Percentiles rank a stretch among this genome's conserved stretches.
Evolutionary conservation across 2,797 vertebrate genomes (phyloP).

Genomic region (Leptatherina wallacei): DNA sequence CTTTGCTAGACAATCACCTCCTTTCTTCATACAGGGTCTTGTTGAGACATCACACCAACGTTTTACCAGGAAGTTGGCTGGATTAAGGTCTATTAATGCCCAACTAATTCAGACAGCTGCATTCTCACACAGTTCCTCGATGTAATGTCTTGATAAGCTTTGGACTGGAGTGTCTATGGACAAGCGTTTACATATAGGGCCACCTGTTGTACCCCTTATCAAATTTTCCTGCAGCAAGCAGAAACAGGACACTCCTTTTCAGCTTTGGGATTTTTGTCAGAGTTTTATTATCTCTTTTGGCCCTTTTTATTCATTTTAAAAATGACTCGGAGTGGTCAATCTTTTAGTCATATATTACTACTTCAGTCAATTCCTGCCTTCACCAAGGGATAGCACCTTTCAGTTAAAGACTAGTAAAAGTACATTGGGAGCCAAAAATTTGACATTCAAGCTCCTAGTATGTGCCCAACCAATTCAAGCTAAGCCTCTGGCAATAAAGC

Average conservation of each 20-base stretch:
- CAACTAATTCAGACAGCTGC: no score
- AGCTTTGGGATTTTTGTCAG: no score
- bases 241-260: neutral
- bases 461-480: neutral
- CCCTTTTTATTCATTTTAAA: neutral
- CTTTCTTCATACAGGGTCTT: no score
- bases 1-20: no score
- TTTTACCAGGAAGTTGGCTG: no score
- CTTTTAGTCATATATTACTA: no score
- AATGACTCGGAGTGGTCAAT: no score
- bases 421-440: neutral
- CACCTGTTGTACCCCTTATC: neutral
- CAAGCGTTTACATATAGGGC: neutral
- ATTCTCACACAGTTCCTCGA: no score
- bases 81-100: no score
- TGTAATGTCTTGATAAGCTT: neutral
- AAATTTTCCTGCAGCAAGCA: neutral
- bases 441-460: neutral
- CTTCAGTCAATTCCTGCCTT: neutral
- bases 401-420: neutral
- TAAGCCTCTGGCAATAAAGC: neutral
- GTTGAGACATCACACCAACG: no score
- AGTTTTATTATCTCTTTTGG: neutral
- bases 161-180: neutral
- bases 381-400: neutral